Evolutionary conservation across 2,797 vertebrate genomes (phyloP), one percentile per base, ranked within the genome.

Genomic region (Sarcophilus harrisii): DNA sequence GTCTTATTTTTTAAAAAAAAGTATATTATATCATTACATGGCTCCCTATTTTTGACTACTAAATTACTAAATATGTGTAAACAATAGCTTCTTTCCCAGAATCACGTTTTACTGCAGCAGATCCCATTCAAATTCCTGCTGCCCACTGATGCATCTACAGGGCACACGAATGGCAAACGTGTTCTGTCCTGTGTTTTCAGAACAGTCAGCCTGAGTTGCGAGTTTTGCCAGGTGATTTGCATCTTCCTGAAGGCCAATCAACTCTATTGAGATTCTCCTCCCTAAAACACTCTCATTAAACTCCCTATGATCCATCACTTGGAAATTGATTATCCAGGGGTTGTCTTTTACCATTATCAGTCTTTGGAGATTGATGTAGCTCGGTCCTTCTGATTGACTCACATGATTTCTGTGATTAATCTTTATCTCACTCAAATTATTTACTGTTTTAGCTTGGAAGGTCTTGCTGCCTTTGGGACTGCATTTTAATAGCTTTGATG

Each of bases 271-370:
- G 98, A 98, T 98, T 98, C 97, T 95, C 95, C 95, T 98, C 95
- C 57, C 45, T 87, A 97, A 97, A 98, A 98, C 98, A 98, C 98
- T 97, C 98, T 98, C 98, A 98, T 98, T 99, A 98, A 98, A 98
- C 98, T 98, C 98, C 98, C 98, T 98, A 98, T 98, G 98, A 99
- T 99, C 98, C 98, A 99, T 99, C 99, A 99, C 99, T 98, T 98
- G 99, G 98, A 99, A 99, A 98, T 98, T 99, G 98, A 99, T 99
- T 99, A 99, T 99, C 98, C 98, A 98, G 98, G 98, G 98, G 98
- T 99, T 99, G 99, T 99, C 98, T 99, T 99, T 98, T 97, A 97
- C 98, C 98, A 98, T 99, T 99, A 99, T 99, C 99, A 99, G 99
- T 99, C 99, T 98, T 98, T 97, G 87, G 98, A 98, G 99, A 99